phyloP scores from a whole-genome alignment of 1,140 invertebrate genomes.

The Drosophila paulistorum region DNA sequence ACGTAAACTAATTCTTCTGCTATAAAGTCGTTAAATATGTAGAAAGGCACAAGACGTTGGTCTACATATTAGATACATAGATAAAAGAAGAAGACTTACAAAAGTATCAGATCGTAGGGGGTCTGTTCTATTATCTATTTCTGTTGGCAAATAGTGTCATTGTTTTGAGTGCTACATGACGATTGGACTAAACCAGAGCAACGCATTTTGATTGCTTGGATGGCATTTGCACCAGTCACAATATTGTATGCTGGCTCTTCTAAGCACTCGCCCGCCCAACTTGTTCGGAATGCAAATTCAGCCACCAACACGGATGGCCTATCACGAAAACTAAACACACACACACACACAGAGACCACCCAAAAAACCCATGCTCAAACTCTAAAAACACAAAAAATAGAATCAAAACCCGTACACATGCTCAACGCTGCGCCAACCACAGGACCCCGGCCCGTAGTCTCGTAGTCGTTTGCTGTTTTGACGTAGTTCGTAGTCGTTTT shows the following conservation, averaged over 20 bases:
- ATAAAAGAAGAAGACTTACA: too few species aligned
- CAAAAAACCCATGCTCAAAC: not conserved
- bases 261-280: constrained; percentile 42
- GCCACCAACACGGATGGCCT: constrained; percentile 51
- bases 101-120: too few species aligned
- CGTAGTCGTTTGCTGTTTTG: constrained; percentile 14
- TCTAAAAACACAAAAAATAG: not conserved
- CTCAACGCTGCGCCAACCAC: constrained; percentile 40
- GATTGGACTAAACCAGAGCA: constrained; percentile 6
- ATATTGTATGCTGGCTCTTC: constrained; percentile 28
- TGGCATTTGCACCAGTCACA: constrained; percentile 10
- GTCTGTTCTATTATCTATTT: too few species aligned
- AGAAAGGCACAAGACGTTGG: too few species aligned
- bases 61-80: too few species aligned
- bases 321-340: constrained; percentile 71
- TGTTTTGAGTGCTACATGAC: not conserved
- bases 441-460: constrained; percentile 12
- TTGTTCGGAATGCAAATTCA: constrained; percentile 61
- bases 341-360: not conserved
- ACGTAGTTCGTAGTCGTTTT: constrained; percentile 20
- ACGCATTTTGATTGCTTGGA: constrained; percentile 7
- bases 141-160: not conserved
- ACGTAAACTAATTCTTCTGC: too few species aligned
- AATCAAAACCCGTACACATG: constrained; percentile 28
- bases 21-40: too few species aligned